Conservation (phyloP, 2,797 vertebrate species). For the Bucorvus abyssinicus region DNA sequence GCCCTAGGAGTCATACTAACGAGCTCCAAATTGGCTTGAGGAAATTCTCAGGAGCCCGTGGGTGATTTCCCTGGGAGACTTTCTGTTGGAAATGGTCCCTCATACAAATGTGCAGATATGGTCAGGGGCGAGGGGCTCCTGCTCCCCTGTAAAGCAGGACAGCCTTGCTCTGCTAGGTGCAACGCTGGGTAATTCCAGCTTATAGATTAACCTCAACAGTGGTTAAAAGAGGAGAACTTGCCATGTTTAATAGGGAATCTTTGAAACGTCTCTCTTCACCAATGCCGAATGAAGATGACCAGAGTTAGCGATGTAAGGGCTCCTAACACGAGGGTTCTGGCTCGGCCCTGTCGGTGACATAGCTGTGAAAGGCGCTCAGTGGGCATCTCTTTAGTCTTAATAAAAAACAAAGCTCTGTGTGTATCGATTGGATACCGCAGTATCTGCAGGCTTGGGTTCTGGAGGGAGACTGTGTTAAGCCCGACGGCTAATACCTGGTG, state of each 20-base stretch:
- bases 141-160: no score
- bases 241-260: not conserved
- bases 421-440: not conserved
- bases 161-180: not conserved
- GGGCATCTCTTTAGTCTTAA: not conserved
- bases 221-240: not conserved
- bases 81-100: not conserved
- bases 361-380: not conserved
- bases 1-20: not conserved
- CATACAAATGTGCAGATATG: accelerated
- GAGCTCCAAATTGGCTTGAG: not conserved
- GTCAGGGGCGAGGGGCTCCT: not conserved
- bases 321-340: not conserved
- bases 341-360: not conserved
- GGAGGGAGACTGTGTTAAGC: not conserved
- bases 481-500: not conserved
- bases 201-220: not conserved
- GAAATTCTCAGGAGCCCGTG: not conserved
- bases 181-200: not conserved
- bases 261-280: not conserved
- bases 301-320: not conserved
- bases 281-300: not conserved
- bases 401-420: not conserved
- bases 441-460: not conserved
- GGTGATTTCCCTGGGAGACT: not conserved